A percentile compares a stretch with the other conserved stretches of the same genome.
phyloP scores from a whole-genome alignment of 1,140 invertebrate genomes.

The Ooceraea biroi region DNA sequence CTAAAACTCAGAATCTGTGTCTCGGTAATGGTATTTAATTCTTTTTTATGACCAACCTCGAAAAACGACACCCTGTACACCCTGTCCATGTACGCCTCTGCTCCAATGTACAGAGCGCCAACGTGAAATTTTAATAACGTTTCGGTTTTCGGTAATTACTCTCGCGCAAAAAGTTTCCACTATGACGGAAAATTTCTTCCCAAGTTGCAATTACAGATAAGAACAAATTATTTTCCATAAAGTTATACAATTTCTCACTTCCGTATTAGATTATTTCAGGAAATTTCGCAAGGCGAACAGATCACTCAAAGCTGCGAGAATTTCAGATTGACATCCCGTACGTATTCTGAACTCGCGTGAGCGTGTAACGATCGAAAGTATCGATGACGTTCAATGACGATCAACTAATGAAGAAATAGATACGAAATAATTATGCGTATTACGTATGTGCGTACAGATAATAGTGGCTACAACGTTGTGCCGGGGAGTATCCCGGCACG shows the following conservation, averaged over 20 bases:
- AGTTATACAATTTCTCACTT: neutral
- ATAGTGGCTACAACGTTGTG: conserved; percentile 28
- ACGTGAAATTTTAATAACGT: conserved; percentile 9
- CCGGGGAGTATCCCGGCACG: conserved; percentile 1
- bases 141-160: neutral
- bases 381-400: conserved; percentile 34
- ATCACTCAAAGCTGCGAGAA: conserved; percentile 19
- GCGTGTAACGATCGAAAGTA: conserved; percentile 27
- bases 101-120: conserved; percentile 21
- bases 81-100: conserved; percentile 24
- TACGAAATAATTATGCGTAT: conserved; percentile 49
- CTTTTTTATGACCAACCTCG: neutral
- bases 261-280: neutral
- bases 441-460: conserved; percentile 54
- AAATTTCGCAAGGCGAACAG: conserved; percentile 15
- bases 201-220: too few relatives aligned
- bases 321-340: conserved; percentile 29
- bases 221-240: neutral
- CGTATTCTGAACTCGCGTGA: conserved; percentile 10
- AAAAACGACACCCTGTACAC: neutral
- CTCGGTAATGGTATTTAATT: conserved; percentile 1
- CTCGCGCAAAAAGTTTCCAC: conserved; percentile 5
- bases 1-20: conserved; percentile 9
- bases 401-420: conserved; percentile 37
- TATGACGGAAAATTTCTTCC: conserved; percentile 2